Evolutionary conservation across 2,113 vertebrate species (phyloP), one percentile per base, ranked within the genome.

Genomic region (Microcebus ravelobensis): DNA sequence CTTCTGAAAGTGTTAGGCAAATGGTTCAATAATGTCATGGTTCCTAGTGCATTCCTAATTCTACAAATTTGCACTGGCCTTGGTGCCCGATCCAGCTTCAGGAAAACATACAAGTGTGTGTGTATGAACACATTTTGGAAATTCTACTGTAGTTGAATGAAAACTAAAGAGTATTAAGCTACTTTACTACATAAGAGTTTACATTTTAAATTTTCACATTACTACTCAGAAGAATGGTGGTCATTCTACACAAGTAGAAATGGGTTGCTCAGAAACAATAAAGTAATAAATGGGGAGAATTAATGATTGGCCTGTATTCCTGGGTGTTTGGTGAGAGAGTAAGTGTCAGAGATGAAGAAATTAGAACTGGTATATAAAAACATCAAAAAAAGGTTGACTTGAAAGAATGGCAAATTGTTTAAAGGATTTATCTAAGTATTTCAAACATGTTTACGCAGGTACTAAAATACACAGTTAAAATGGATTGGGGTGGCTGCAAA

Each of bases 391-490:
- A 77, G 17, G 39, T 6, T 86, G 50, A 74, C 73, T 74, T 17
- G 55, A 74, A 94, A 95, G 29, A 74, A 92, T 71, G 55, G 10
- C 21, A 85, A 95, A 89, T 8, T 83, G 31, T 55, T 83, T 88
- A 82, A 96, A 88, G 65, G 27, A 84, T 10, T 81, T 74, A 34
- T 31, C 23, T 29, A 96, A 85, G 34, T 67, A 90, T 87, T 61
- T 63, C 55, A 87, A 87, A 25, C 20, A 39, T 27, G 91, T 93
- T 70, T 76, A 91, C 5, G 50, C 13, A 61, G 52, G 17, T 65
- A 55, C 39, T 85, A 89, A 90, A 85, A 92, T 63, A 91, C 14
- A 90, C n/a, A 74, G 17, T 82, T 71, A 89, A 80, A 70, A 13
- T 55, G 61, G 45, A 63, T 34, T 36, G 29, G 10, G 8, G 7